Percentiles rank a stretch among this genome's conserved stretches.
phyloP scores from a whole-genome alignment of 2,113 vertebrate species.

The Xiphophorus hellerii region DNA sequence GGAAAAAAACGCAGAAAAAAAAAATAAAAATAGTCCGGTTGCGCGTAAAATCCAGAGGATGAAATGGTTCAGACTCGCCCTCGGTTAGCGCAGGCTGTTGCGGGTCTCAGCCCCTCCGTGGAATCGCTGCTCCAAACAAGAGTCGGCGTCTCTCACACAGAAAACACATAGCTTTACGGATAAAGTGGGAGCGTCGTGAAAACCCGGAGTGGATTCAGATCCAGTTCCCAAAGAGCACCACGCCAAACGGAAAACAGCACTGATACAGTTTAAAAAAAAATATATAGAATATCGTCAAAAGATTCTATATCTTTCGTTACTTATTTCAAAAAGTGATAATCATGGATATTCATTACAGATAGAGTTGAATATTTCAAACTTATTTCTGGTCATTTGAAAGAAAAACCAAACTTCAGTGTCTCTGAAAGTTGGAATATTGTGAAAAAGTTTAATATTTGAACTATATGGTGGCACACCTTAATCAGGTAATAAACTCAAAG shows the following conservation, averaged over 20 bases:
- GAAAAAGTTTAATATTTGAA: no score
- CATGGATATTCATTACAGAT: background rate
- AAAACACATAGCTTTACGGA: constrained; percentile 66
- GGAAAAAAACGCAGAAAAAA: background rate
- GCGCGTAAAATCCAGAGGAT: constrained; percentile 36
- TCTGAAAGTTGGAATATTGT: no score
- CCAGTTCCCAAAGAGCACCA: background rate
- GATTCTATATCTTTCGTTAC: background rate
- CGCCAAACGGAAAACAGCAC: background rate
- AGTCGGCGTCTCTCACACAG: constrained; percentile 74
- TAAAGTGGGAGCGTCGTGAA: constrained; percentile 52
- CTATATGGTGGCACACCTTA: no score
- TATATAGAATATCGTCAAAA: background rate
- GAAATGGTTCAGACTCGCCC: constrained; percentile 50
- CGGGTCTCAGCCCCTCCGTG: constrained; percentile 69
- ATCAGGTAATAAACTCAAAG: no score
- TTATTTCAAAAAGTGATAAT: background rate
- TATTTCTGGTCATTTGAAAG: no score
- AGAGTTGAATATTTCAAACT: no score
- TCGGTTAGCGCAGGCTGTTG: constrained; percentile 47
- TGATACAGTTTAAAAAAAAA: background rate
- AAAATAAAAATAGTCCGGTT: background rate
- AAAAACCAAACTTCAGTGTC: no score
- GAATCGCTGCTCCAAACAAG: constrained; percentile 85
- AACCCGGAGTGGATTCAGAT: constrained; percentile 63